Conservation (phyloP, 2,113 vertebrate species). For the Periophthalmodon schlosseri region DNA sequence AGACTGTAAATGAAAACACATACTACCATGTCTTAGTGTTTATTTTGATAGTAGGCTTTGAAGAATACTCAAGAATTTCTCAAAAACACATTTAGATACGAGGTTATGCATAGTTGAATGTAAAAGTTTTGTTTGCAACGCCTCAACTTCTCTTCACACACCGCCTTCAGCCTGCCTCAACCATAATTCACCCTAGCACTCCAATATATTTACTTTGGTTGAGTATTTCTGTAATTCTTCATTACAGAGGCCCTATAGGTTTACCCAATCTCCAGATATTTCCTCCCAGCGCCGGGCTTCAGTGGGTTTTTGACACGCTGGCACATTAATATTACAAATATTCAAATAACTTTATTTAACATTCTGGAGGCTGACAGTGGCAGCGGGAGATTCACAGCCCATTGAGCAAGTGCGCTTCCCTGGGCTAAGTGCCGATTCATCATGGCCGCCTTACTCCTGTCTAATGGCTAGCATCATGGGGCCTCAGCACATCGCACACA, state of each 20-base stretch:
- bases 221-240: constrained; percentile 22
- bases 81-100: no score
- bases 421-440: constrained; percentile 76
- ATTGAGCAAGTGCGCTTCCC: constrained; percentile 74
- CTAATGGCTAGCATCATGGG: constrained; percentile 74
- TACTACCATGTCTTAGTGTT: no score
- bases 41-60: no score
- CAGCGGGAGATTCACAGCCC: constrained; percentile 75
- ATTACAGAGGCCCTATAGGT: constrained; percentile 23
- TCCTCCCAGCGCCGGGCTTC: constrained; percentile 61
- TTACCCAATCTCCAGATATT: constrained; percentile 52
- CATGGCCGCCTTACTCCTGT: constrained; percentile 74
- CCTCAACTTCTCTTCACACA: neutral
- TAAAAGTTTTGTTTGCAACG: neutral
- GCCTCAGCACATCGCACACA: constrained; percentile 36
- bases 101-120: neutral
- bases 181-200: constrained; percentile 10
- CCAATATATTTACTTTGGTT: constrained; percentile 39
- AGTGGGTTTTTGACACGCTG: constrained; percentile 64
- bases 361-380: constrained; percentile 71
- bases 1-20: no score
- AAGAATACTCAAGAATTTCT: no score
- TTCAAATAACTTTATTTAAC: constrained; percentile 84
- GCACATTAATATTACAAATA: constrained; percentile 81
- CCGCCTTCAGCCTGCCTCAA: neutral